phyloP scores from a whole-genome alignment of 1,140 invertebrate species.

The Agrilus planipennis region DNA sequence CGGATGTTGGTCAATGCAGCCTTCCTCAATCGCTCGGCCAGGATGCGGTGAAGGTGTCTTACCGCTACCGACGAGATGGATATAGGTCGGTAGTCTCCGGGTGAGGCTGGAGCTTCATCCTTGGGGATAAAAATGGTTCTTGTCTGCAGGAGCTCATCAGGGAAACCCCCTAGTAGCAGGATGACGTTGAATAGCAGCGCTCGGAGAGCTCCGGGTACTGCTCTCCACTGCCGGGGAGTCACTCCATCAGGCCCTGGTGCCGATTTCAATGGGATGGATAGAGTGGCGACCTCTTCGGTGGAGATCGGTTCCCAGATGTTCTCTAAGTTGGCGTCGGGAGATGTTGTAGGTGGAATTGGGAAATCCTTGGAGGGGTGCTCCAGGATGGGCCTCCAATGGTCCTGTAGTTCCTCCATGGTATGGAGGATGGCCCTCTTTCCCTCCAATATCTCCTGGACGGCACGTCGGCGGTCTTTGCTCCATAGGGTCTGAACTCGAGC shows the following conservation, averaged over 20 bases:
- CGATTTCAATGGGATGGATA: neutral
- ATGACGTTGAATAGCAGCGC: neutral
- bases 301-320: neutral
- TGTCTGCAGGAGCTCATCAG: neutral
- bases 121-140: neutral
- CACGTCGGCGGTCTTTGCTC: neutral
- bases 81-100: neutral
- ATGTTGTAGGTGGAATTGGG: neutral
- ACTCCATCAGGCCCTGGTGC: neutral
- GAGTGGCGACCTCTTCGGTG: neutral
- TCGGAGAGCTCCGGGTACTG: neutral
- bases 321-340: neutral
- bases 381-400: neutral
- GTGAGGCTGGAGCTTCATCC: neutral
- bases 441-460: neutral
- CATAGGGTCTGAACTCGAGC: neutral
- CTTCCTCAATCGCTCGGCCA: neutral
- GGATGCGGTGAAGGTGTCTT: neutral
- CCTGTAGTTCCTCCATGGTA: neutral
- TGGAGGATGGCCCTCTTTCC: neutral
- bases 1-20: neutral
- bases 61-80: neutral
- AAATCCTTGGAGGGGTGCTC: neutral
- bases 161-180: neutral
- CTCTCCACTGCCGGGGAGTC: neutral